Evolutionary conservation across 2,113 vertebrate genomes (phyloP), one percentile per base, ranked within the genome.

Genomic region (Muscicapa adusta): DNA sequence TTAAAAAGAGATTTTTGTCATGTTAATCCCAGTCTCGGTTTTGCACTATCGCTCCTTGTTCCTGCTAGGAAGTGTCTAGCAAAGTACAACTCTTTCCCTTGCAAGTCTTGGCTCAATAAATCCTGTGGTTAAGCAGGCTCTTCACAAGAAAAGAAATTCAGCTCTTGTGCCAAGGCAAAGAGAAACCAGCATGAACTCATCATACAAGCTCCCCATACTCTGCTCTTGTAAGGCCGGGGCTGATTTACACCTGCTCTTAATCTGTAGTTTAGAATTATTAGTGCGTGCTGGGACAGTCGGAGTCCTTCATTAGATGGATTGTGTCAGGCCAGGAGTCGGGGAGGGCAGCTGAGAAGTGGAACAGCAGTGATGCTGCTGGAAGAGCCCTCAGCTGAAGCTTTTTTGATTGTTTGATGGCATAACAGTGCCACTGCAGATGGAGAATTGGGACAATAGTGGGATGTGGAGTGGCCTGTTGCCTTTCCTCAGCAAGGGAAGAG

Each of bases 181-280:
- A 68, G 22, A 73, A 92, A 18, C 16, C 17, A 22, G 5, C 20
- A n/a, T 9, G 48, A 74, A 28, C 7, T 81, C 57, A 17, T 24
- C 26, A 3, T 6, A 12, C 0, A 0, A 86, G 26, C 51, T 72
- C 23, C 51, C 36, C 50, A 3, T 2, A 12, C 18, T 36, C 58
- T 70, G 28, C 48, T 53, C 22, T 25, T 31, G 8, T 20, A 18
- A 61, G 61, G n/a, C 54, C 33, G 5, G 22, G 22, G 12, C 54
- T 86, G 42, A 24, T 70, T 50, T 63, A 17, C 63, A 13, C 9
- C 36, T 57, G 13, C 36, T 36, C 8, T 36, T 42, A 8, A 43
- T 34, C 51, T 8, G 33, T 9, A 36, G 51, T 25, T 78, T 60
- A 53, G 36, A 57, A 36, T 67, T 22, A 40, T 22, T 14, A 17